Conservation (phyloP, 1,140 invertebrate species). For the Mactra quadrangularis region DNA sequence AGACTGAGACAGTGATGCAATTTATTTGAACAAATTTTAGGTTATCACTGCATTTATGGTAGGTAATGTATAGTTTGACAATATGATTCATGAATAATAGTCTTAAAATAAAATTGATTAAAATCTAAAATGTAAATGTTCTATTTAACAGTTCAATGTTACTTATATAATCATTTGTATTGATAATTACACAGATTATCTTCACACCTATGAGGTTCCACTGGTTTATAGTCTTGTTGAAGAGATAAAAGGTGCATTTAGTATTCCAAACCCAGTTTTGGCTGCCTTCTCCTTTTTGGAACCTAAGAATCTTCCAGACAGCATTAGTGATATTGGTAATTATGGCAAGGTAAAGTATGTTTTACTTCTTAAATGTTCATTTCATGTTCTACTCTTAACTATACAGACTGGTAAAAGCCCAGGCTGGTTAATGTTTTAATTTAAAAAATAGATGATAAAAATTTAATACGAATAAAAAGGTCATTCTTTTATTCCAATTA, state of each 20-base stretch:
- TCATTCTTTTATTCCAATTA: no score
- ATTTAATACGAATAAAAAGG: no score
- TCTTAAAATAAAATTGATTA: background rate
- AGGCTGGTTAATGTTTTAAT: no score
- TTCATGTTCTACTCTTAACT: no score
- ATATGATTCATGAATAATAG: background rate
- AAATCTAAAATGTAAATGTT: background rate
- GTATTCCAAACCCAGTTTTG: constrained; percentile 31
- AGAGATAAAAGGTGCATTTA: constrained; percentile 59
- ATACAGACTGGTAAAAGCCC: no score
- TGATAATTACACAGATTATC: no score
- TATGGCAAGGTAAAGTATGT: constrained; percentile 15
- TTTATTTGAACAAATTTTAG: background rate
- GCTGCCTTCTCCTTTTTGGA: constrained; percentile 58
- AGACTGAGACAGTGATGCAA: background rate
- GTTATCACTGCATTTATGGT: background rate
- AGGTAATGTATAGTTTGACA: background rate
- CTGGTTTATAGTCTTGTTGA: constrained; percentile 29
- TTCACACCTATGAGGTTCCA: constrained; percentile 11
- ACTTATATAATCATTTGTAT: no score
- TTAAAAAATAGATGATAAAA: no score
- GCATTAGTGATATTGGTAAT: background rate
- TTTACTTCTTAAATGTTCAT: no score
- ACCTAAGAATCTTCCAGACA: constrained; percentile 54
- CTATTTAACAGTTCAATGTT: background rate